Base-by-base conservation (phyloP, 2,797 vertebrate species). In the Varecia variegata region DNA sequence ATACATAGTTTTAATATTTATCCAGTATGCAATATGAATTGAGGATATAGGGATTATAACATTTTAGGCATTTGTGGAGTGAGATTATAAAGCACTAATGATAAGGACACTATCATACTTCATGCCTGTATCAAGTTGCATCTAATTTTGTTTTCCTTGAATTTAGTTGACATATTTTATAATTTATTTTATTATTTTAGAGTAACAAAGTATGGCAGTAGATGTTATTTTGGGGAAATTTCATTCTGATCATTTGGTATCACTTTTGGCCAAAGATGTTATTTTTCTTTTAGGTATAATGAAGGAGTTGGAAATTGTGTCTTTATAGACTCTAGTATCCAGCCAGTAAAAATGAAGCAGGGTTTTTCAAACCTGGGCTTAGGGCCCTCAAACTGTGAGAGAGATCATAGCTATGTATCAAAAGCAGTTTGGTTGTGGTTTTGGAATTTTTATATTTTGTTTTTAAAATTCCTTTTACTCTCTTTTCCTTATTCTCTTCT, bases 71-170 rank as follows among this genome's bases (percentile, higher is more conserved):
- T 70, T 87, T 92, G n/a, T 90, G n/a, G 45, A 84, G 2, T 50
- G 65, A 38, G 56, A n/a, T 84, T 74, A 18, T 92, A 60, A 86
- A 65, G 58, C 76, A 32, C 80, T 88, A 85, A 11, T 60, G 60
- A 52, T 30, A 54, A 89, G 13, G 15, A 35, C 52, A 88, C 70
- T 25, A 45, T 76, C n/a, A 68, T 87, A 18, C 25, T 96, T 95
- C 23, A 30, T 89, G 30, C 23, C 30, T 65, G 21, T 47, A 60
- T 88, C 80, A 95, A 32, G 17, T 58, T 93, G 8, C 25, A 58
- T 93, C 43, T 96, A 10, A 67, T 93, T 95, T 94, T 97, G 17
- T 77, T 92, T 74, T 20, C 45, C 73, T 91, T 92, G 15, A 40
- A 79, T 91, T 92, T 87, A 87, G 12, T 80, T 95, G 85, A 60